Evolutionary conservation across 2,888 invertebrate species (phyloP).

Genomic region (Polydrusus tereticollis): DNA sequence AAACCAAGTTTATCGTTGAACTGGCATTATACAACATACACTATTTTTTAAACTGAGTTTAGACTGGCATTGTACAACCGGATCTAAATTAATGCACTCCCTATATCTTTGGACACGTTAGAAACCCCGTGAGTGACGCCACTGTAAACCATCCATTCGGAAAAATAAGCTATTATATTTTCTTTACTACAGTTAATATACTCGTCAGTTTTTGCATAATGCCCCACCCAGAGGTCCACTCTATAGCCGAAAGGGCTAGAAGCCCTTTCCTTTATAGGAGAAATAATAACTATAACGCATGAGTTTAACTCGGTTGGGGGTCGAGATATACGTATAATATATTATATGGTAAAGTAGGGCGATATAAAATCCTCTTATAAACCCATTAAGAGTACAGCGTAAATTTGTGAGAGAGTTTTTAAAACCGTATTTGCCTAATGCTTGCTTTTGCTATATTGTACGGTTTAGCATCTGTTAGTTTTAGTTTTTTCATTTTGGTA

Average conservation of each 20-base stretch:
- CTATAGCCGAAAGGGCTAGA: conserved; percentile 30
- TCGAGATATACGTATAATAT: conserved; percentile 32
- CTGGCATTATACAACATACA: too few species aligned
- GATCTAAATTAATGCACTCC: too few species aligned
- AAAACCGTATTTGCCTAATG: conserved; percentile 27
- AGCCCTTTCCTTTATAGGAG: conserved; percentile 38
- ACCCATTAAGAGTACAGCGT: conserved; percentile 42
- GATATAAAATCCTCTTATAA: conserved; percentile 48
- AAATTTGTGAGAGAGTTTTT: conserved; percentile 37
- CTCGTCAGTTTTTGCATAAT: conserved; percentile 46
- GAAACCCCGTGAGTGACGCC: neutral
- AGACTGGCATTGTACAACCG: too few species aligned
- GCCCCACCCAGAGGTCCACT: conserved; percentile 46
- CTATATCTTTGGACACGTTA: too few species aligned
- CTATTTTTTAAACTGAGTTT: too few species aligned
- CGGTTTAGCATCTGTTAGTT: conserved; percentile 16
- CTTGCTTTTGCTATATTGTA: neutral
- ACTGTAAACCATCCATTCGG: neutral
- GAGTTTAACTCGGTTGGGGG: conserved; percentile 45
- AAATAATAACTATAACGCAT: conserved; percentile 49
- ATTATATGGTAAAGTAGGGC: conserved; percentile 31
- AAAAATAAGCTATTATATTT: conserved; percentile 30
- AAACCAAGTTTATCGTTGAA: too few species aligned
- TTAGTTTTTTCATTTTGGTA: neutral
- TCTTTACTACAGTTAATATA: conserved; percentile 24